Base-by-base conservation (phyloP, 1,140 invertebrate genomes). In the Rhopalosiphum padi region DNA sequence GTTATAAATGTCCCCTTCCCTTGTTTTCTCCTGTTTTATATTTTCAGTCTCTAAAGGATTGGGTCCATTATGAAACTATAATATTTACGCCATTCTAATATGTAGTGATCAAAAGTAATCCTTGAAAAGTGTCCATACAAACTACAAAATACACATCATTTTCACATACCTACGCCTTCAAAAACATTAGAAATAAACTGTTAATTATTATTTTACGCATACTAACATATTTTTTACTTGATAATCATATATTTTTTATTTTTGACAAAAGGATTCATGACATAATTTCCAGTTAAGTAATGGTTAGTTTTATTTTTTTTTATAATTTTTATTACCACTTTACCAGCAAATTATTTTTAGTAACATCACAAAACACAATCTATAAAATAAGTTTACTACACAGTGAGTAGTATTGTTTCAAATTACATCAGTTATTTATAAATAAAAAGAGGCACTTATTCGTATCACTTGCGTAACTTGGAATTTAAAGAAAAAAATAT, bases 1-100 rank as follows among this genome's bases (percentile, higher is more conserved):
- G 48, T 86, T 85, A 93, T 93, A 86, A 86, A 93, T 55, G 60
- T 51, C 30, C 82, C 35, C n/a, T 41, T 22, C 86, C 46, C 11
- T 89, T 37, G 35, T 89, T 89, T 53, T 89, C 87, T 89, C 25
- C 15, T 25, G 7, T 68, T 55, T 86, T 23, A 30, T 68, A 41
- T 48, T 43, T 25, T 43, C 48, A 43, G 22, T 53, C 22, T 37
- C 91, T n/a, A 15, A 43, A 93, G 23, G 15, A 5, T 53, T 37
- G 1, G 35, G 25, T 48, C 46, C 35, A 25, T 83, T 51, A 37
- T 51, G n/a, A 83, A 82, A 77, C 21, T 83, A n/a, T 77, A n/a
- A 77, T 83, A 35, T 92, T 48, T 82, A 51, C 43, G 35, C 37
- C 0, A 41, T 60, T n/a, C 35, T 5, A n/a, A 68, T 90, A 46